phyloP scores from a whole-genome alignment of 2,888 invertebrate genomes.

The Eupithecia vulgata region DNA sequence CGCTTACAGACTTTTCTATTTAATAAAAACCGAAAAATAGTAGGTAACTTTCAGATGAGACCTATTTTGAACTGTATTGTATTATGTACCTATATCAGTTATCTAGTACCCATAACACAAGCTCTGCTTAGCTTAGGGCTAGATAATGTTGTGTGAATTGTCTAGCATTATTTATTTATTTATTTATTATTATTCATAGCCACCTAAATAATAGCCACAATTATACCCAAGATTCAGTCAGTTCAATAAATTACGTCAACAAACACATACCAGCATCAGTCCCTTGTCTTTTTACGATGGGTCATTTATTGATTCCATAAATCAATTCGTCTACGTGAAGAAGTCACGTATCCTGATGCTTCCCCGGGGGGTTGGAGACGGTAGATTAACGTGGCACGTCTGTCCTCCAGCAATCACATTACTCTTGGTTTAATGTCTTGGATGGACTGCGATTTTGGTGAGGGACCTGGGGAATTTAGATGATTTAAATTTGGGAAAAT shows the following conservation, averaged over 20 bases:
- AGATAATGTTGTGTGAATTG: no score
- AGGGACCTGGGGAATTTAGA: not conserved
- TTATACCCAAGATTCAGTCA: not conserved
- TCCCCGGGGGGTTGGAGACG: slow-evolving; percentile 71
- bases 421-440: slow-evolving; percentile 68
- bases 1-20: no score
- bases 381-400: slow-evolving; percentile 77
- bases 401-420: slow-evolving; percentile 79
- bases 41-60: no score
- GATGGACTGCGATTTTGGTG: slow-evolving; percentile 62
- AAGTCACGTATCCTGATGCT: slow-evolving; percentile 74
- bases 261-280: not conserved
- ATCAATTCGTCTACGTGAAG: slow-evolving; percentile 62
- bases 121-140: no score
- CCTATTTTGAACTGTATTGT: no score
- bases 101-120: no score
- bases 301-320: slow-evolving; percentile 46
- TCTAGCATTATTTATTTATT: no score
- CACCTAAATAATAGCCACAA: not conserved
- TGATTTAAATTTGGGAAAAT: not conserved
- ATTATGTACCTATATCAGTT: no score
- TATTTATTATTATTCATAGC: no score
- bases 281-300: slow-evolving; percentile 36
- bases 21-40: no score
- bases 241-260: not conserved